A percentile compares a stretch with the other conserved stretches of the same genome.
phyloP scores from a whole-genome alignment of 2,888 invertebrate genomes.

The Operophtera brumata region DNA sequence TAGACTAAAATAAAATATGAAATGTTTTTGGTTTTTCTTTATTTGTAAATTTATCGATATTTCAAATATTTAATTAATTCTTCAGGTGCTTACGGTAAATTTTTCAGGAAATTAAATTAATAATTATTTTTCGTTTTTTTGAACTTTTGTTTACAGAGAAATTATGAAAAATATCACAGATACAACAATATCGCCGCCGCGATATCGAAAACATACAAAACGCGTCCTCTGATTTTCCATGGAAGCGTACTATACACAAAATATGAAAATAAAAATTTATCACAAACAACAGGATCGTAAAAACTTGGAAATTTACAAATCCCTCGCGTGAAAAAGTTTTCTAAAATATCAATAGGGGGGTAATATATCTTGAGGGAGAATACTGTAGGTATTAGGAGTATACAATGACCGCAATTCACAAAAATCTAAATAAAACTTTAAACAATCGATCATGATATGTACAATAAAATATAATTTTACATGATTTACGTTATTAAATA shows the following conservation, averaged over 20 bases:
- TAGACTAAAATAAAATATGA: conserved; percentile 40
- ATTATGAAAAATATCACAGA: conserved; percentile 67
- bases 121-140: conserved; percentile 69
- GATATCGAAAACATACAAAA: conserved; percentile 60
- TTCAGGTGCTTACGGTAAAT: conserved; percentile 64
- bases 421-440: conserved; percentile 56
- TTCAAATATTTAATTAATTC: conserved; percentile 23
- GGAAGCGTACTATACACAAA: conserved; percentile 68
- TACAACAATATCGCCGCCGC: conserved; percentile 50
- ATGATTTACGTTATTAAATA: conserved; percentile 66
- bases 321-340: conserved; percentile 55
- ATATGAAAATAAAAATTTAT: conserved; percentile 69
- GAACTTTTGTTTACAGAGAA: conserved; percentile 47
- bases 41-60: conserved; percentile 69
- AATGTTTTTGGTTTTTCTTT: conserved; percentile 57
- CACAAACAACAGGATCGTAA: conserved; percentile 58
- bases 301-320: conserved; percentile 69
- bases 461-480: conserved; percentile 56
- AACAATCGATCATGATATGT: conserved; percentile 52
- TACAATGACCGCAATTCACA: conserved; percentile 35
- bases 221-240: conserved; percentile 59
- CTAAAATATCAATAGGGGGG: conserved; percentile 53
- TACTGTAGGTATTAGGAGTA: neutral
- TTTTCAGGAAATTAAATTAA: conserved; percentile 59
- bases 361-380: conserved; percentile 31